A percentile compares a stretch with the other conserved stretches of the same genome.
Conservation (phyloP, 2,888 invertebrate species). For the Cyclophora punctaria region DNA sequence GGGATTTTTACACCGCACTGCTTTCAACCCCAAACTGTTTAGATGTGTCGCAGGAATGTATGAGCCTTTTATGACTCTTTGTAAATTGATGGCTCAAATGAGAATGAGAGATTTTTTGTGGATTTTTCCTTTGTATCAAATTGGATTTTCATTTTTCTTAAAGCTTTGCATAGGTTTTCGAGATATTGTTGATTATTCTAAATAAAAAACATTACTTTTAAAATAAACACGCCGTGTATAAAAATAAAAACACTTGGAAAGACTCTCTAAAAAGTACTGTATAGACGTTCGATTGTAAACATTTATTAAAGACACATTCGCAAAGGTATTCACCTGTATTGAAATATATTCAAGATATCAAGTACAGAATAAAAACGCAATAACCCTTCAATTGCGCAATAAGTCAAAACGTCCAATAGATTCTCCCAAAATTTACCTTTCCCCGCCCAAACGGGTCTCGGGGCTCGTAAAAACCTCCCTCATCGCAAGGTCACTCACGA, state of each 20-base stretch:
- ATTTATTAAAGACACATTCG: too few relatives aligned
- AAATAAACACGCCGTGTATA: too few relatives aligned
- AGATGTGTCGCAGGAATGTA: slow-evolving; percentile 52
- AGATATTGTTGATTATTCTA: too few relatives aligned
- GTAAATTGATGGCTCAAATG: slow-evolving; percentile 43
- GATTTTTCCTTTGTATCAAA: not conserved
- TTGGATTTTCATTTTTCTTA: not conserved
- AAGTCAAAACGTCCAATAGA: slow-evolving; percentile 52
- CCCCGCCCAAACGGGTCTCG: slow-evolving; percentile 37
- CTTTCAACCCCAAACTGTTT: slow-evolving; percentile 49
- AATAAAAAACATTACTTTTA: too few relatives aligned
- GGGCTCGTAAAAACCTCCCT: slow-evolving; percentile 52
- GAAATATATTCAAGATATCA: slow-evolving; percentile 10
- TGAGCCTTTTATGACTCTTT: slow-evolving; percentile 44
- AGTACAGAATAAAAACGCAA: slow-evolving; percentile 18
- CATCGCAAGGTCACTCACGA: slow-evolving; percentile 50
- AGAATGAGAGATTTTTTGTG: slow-evolving; percentile 24
- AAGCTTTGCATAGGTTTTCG: too few relatives aligned
- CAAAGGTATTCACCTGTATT: slow-evolving; percentile 1
- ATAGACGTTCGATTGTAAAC: too few relatives aligned
- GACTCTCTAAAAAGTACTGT: too few relatives aligned
- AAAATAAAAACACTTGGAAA: too few relatives aligned
- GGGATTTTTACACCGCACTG: slow-evolving; percentile 68
- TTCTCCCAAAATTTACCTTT: slow-evolving; percentile 50
- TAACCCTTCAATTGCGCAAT: slow-evolving; percentile 41